These are phyloP conservation scores for Chaetodon auriga DNA, from an alignment of 2,113 vertebrate species.

Conservation along the genomic window DNA sequence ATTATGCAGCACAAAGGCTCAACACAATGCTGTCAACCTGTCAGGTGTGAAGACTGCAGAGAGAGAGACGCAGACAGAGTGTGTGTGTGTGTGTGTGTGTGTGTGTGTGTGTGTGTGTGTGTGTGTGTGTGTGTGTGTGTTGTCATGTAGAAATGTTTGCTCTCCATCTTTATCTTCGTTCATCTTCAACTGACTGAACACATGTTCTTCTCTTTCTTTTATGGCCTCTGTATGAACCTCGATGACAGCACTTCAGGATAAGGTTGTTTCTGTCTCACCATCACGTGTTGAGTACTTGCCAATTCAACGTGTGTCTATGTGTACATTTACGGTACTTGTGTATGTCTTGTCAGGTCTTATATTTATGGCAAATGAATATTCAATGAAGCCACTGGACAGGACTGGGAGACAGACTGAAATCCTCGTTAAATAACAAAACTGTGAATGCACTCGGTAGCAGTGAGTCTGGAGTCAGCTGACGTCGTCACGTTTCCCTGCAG, in stretches of 20 bases:
- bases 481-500: background rate
- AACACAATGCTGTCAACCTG: background rate
- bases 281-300: background rate
- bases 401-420: too few relatives aligned
- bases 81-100: background rate
- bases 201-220: background rate
- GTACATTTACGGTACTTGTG: background rate
- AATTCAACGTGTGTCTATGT: background rate
- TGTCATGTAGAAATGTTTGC: background rate
- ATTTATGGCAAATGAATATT: too few relatives aligned
- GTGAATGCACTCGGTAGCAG: too few relatives aligned
- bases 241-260: background rate
- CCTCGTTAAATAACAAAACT: too few relatives aligned
- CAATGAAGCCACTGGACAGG: too few relatives aligned
- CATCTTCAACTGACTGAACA: constrained; percentile 3
- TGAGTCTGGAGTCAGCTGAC: background rate
- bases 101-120: too few relatives aligned
- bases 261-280: background rate
- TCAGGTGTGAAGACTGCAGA: background rate
- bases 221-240: background rate
- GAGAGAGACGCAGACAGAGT: background rate
- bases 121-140: background rate
- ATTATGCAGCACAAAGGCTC: background rate
- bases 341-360: too few relatives aligned
- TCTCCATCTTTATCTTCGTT: background rate